phyloP scores from a whole-genome alignment of 2,113 vertebrate genomes.

The Neodontobutis hainanensis region DNA sequence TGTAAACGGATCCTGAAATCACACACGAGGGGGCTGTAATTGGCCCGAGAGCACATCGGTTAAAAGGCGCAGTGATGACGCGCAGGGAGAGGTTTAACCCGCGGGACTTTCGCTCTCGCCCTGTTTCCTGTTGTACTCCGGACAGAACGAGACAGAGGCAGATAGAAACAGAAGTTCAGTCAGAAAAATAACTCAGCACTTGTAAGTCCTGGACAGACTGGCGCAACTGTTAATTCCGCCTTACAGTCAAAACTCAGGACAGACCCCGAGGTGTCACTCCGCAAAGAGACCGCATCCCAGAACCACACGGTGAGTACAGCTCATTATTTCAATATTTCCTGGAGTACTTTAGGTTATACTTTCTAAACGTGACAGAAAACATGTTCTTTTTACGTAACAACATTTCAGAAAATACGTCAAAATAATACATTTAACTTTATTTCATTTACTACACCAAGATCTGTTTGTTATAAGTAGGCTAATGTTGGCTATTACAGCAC shows the following conservation, averaged over 20 bases:
- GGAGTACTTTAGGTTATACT: not conserved
- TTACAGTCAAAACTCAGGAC: conserved; percentile 11
- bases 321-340: not conserved
- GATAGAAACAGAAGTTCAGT: conserved; percentile 5
- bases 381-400: too few species aligned
- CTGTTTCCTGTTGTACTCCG: conserved; percentile 39
- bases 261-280: conserved; percentile 1
- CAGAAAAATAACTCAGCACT: not conserved
- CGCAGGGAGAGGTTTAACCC: conserved; percentile 41
- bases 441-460: too few species aligned
- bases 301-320: conserved; percentile 39
- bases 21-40: conserved; percentile 10
- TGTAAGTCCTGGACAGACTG: conserved; percentile 32
- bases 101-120: conserved; percentile 35
- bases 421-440: too few species aligned
- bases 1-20: conserved; percentile 8
- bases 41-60: conserved; percentile 29
- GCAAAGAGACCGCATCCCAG: not conserved
- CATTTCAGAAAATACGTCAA: too few species aligned
- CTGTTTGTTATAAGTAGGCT: too few species aligned
- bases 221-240: conserved; percentile 4
- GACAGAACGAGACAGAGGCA: conserved; percentile 1
- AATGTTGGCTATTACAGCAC: too few species aligned
- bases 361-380: not conserved
- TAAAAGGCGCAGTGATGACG: conserved; percentile 49